phyloP scores from a whole-genome alignment of 2,888 invertebrate genomes.

The Ligdia adustata region DNA sequence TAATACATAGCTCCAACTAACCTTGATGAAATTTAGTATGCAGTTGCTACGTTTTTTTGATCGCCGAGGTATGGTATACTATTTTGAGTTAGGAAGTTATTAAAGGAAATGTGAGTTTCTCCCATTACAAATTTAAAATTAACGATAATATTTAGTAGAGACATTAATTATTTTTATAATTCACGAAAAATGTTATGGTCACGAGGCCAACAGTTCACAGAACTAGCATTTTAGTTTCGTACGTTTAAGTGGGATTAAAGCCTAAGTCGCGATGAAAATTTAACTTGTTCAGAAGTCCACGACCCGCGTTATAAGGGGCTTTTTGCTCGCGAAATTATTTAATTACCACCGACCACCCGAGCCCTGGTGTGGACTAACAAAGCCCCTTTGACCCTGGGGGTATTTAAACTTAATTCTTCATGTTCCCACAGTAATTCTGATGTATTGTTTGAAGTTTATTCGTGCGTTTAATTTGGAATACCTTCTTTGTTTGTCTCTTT shows the following conservation, averaged over 20 bases:
- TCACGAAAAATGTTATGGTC: no score
- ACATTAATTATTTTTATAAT: no score
- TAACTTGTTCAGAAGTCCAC: constrained; percentile 46
- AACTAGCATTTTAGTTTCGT: no score
- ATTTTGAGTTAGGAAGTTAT: no score
- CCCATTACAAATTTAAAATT: no score
- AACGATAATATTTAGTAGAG: no score
- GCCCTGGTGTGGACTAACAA: constrained; percentile 40
- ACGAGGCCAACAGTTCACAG: no score
- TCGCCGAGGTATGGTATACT: no score
- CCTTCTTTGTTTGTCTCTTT: constrained; percentile 33
- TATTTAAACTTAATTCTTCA: constrained; percentile 49
- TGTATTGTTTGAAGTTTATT: constrained; percentile 42
- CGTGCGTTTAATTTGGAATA: constrained; percentile 35
- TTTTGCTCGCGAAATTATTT: constrained; percentile 52
- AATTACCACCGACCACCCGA: constrained; percentile 34
- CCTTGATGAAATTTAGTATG: no score
- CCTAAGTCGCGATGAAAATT: constrained; percentile 41
- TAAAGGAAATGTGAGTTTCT: no score
- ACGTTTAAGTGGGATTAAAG: constrained; percentile 4
- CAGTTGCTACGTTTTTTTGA: no score
- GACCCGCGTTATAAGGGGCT: constrained; percentile 36
- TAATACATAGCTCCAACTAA: no score
- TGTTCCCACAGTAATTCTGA: constrained; percentile 37
- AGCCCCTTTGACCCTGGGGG: constrained; percentile 41